Base-by-base conservation (phyloP, 2,888 invertebrate genomes). In the Morpho achilles region DNA sequence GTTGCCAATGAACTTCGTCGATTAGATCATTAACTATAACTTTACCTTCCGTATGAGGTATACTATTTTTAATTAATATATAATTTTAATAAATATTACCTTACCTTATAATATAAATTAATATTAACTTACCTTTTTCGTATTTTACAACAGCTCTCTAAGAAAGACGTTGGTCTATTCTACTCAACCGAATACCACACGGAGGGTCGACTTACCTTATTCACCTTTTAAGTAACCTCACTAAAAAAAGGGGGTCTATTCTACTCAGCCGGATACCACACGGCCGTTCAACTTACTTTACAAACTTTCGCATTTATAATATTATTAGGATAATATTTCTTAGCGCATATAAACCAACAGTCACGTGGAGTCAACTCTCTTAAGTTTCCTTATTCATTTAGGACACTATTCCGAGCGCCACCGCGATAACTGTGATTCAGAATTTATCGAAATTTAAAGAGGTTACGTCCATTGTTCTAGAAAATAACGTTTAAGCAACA, bases 361-460 rank as follows among this genome's bases (percentile, higher is more conserved):
- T 42, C 1, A 1, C 1, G 1, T 8, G 8, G 1, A 42, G 42
- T 1, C 42, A 42, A 8, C 42, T 42, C 8, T 42, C 42, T 8
- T 42, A 49, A 9, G 32, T n/a, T 32, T 8, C 39, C n/a, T 7
- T n/a, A n/a, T 43, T n/a, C 9, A 43, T n/a, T 43, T 8, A 23
- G 51, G 43, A 53, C 46, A 56, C 57, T 52, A 59, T 59, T 59
- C 54, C 52, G 51, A 42, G 48, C 56, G 52, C 48, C 49, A 48
- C 56, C 47, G 53, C 62, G 58, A 61, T 61, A 61, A 61, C 63
- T 64, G 59, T 60, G 64, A 64, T 61, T 59, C 61, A 63, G 56
- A 60, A 60, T 64, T 66, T 66, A 66, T 63, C 60, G 63, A 60
- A 63, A 65, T 61, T 65, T 63, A 61, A 63, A 60, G 47, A 65